phyloP scores from a whole-genome alignment of 2,888 invertebrate species.

The Cartodere bifasciata region DNA sequence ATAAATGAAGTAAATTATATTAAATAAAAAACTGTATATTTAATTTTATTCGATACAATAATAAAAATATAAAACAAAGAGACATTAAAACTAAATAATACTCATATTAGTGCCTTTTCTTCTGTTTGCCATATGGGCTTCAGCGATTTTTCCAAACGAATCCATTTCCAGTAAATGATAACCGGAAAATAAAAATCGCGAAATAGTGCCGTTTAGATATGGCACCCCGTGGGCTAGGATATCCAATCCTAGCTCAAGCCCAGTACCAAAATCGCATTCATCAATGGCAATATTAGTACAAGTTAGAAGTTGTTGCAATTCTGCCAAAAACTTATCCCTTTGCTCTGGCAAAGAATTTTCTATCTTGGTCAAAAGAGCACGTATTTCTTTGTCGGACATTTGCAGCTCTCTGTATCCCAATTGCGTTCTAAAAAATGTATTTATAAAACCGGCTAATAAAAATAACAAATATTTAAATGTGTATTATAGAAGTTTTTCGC shows the following conservation, averaged over 20 bases:
- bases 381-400: constrained; percentile 37
- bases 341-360: constrained; percentile 47
- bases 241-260: constrained; percentile 77
- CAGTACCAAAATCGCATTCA: constrained; percentile 91
- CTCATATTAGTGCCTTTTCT: constrained; percentile 43
- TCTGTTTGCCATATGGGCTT: constrained; percentile 62
- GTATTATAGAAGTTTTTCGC: not conserved
- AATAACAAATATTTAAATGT: not conserved
- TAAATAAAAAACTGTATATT: no score
- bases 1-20: no score
- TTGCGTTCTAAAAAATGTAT: constrained; percentile 40
- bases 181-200: constrained; percentile 55
- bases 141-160: constrained; percentile 59
- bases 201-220: constrained; percentile 51
- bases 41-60: no score
- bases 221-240: constrained; percentile 65
- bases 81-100: no score
- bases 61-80: no score
- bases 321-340: constrained; percentile 47
- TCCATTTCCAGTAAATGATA: constrained; percentile 64
- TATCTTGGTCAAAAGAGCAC: constrained; percentile 54
- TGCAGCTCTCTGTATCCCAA: constrained; percentile 65
- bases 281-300: constrained; percentile 82
- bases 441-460: constrained; percentile 6
- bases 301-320: constrained; percentile 62